phyloP scores from a whole-genome alignment of 2,113 vertebrate genomes.

The Urocitellus parryii region DNA sequence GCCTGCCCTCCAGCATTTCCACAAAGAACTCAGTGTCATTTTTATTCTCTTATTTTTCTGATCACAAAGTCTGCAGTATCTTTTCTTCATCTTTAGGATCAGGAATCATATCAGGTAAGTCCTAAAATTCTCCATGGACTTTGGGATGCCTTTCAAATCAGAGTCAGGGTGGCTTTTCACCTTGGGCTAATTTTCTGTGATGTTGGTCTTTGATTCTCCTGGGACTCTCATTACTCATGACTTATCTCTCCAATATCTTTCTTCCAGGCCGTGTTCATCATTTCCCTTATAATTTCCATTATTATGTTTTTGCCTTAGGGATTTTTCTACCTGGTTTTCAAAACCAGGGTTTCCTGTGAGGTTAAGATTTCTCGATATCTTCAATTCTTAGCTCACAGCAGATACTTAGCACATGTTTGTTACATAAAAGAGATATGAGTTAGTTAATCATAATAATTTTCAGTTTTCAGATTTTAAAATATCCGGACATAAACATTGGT shows the following conservation, averaged over 20 bases:
- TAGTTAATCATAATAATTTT: neutral
- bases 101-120: neutral
- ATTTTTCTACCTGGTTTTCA: neutral
- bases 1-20: neutral
- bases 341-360: constrained; percentile 14
- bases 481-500: neutral
- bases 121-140: neutral
- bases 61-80: neutral
- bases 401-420: neutral
- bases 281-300: neutral
- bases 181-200: neutral
- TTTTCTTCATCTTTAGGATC: constrained; percentile 6
- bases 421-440: neutral
- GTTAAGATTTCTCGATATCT: neutral
- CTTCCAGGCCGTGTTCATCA: neutral
- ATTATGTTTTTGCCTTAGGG: neutral
- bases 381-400: neutral
- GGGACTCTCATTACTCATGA: neutral
- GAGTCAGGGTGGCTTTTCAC: neutral
- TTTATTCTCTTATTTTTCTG: neutral
- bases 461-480: neutral
- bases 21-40: neutral
- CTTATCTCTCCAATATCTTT: neutral
- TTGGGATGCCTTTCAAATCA: neutral
- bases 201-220: neutral